Evolutionary conservation across 2,888 invertebrate species (phyloP), one percentile per base, ranked within the genome.

Genomic region (Alloscopus bannaensis): DNA sequence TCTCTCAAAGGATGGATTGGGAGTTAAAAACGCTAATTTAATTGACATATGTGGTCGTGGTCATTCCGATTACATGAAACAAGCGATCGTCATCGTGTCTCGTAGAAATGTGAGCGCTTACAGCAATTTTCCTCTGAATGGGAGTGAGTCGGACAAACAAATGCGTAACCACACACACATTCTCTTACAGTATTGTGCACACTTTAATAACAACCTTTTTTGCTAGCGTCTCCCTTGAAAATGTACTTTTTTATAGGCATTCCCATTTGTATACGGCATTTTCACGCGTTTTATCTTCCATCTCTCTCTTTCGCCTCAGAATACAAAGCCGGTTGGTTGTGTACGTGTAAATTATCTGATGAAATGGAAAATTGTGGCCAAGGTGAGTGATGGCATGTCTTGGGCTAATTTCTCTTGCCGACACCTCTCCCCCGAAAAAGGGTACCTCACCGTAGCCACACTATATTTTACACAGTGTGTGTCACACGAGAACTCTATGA

Each of bases 31-130:
- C 62, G 71, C 71, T 71, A 71, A 71, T 71, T 71, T 71, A 71
- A 71, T 71, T 71, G 71, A 71, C 71, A 71, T n/a, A n/a, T 62
- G 60, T 71, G 71, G 71, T 71, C 62, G 60, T 62, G 60, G 71
- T 71, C 60, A 71, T 71, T 71, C 50, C 52, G 60, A 71, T 71
- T 60, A 50, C 26, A 71, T 71, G 62, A 71, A 29, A n/a, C n/a
- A n/a, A n/a, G n/a, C n/a, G n/a, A n/a, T n/a, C n/a, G n/a, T n/a
- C n/a, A n/a, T n/a, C n/a, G n/a, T n/a, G n/a, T n/a, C n/a, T n/a
- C n/a, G n/a, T n/a, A n/a, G n/a, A n/a, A n/a, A n/a, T n/a, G n/a
- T n/a, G n/a, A n/a, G n/a, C n/a, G n/a, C n/a, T n/a, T n/a, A n/a
- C n/a, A n/a, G n/a, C n/a, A n/a, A n/a, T n/a, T n/a, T n/a, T n/a